A percentile compares a stretch with the other conserved stretches of the same genome.
Evolutionary conservation across 2,888 invertebrate genomes (phyloP).

Genomic region (Drosophila emarginata): DNA sequence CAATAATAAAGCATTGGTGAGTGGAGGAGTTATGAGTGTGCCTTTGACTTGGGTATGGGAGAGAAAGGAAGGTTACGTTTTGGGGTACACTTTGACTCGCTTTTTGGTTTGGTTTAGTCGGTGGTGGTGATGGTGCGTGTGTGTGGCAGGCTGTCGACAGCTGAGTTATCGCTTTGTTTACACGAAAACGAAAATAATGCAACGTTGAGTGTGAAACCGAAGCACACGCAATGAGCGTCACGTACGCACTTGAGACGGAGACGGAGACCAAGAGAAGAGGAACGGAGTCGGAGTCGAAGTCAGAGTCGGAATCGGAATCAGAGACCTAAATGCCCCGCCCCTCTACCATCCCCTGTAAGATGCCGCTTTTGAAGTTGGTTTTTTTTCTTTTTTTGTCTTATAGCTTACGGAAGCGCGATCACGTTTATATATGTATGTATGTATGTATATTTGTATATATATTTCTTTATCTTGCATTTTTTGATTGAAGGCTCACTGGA

Average conservation of each 20-base stretch:
- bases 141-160: constrained; percentile 51
- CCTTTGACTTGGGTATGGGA: constrained; percentile 5
- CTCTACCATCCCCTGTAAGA: background rate
- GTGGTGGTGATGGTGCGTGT: constrained; percentile 17
- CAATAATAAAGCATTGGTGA: constrained; percentile 32
- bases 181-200: constrained; percentile 63
- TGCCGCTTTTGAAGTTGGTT: constrained; percentile 29
- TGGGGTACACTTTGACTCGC: background rate
- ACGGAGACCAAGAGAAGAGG: background rate
- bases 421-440: constrained; percentile 19
- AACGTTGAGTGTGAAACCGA: constrained; percentile 36
- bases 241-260: constrained; percentile 64
- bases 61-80: background rate
- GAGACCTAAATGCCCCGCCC: background rate
- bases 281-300: constrained; percentile 13
- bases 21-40: constrained; percentile 16
- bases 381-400: background rate
- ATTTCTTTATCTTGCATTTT: constrained; percentile 12
- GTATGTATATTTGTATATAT: background rate
- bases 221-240: constrained; percentile 60
- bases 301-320: constrained; percentile 1
- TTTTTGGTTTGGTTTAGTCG: background rate
- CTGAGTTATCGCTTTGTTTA: constrained; percentile 74
- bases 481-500: constrained; percentile 7
- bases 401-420: constrained; percentile 48